Percentiles rank a stretch among this genome's conserved stretches.
Conservation (phyloP, 2,797 vertebrate species). For the Percopsis omiscomaycus region DNA sequence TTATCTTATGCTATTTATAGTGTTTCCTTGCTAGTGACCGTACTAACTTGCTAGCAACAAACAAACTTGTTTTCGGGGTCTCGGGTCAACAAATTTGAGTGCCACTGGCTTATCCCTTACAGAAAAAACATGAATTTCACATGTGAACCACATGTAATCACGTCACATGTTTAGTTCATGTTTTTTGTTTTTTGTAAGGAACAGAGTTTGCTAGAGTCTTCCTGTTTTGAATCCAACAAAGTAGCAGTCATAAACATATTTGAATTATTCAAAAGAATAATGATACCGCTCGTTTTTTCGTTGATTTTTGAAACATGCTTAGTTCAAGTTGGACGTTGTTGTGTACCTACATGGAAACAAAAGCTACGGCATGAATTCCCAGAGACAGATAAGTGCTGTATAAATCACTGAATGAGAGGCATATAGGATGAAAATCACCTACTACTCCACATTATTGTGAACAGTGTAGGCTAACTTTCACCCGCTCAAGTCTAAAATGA, state of each 20-base stretch:
- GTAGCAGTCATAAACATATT: conserved; percentile 33
- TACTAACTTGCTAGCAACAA: too few relatives aligned
- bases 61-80: too few relatives aligned
- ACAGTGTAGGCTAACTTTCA: conserved; percentile 63
- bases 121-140: too few relatives aligned
- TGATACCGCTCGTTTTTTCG: conserved; percentile 35
- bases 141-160: too few relatives aligned
- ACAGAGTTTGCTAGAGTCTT: too few relatives aligned
- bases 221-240: conserved; percentile 5
- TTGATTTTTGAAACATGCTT: conserved; percentile 50
- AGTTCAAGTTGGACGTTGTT: conserved; percentile 53
- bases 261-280: conserved; percentile 45
- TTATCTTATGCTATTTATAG: too few relatives aligned
- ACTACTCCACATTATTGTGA: conserved; percentile 32
- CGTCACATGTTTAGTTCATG: too few relatives aligned
- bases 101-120: too few relatives aligned
- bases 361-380: conserved; percentile 49
- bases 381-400: conserved; percentile 54
- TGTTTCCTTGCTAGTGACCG: too few relatives aligned
- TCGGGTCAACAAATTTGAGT: too few relatives aligned
- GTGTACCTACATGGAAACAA: conserved; percentile 36
- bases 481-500: conserved; percentile 83
- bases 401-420: conserved; percentile 54
- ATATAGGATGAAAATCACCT: conserved; percentile 44
- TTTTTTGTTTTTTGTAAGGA: too few relatives aligned